Conservation (phyloP, 2,113 vertebrate species). For the Microcebus murinus region DNA sequence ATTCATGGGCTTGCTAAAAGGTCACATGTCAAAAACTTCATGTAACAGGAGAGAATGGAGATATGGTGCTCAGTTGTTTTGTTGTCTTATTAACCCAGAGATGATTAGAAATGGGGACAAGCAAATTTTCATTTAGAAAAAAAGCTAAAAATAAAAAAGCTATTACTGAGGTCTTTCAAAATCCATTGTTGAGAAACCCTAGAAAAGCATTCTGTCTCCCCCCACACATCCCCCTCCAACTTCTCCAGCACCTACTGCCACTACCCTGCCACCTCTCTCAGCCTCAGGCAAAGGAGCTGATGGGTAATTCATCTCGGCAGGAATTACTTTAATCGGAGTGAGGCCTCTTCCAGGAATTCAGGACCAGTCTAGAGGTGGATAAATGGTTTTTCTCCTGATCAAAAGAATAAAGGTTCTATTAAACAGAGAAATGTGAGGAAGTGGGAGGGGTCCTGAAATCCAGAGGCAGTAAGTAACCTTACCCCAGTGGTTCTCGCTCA, state of each 20-base stretch:
- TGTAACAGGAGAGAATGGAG: conserved; percentile 53
- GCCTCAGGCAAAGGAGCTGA: not conserved
- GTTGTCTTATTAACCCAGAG: not conserved
- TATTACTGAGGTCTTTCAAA: not conserved
- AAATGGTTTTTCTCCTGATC: not conserved
- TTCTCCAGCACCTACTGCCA: not conserved
- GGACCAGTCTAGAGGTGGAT: not conserved
- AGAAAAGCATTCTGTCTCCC: not conserved
- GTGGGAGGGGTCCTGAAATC: not conserved
- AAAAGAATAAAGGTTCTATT: not conserved
- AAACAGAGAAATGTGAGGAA: not conserved
- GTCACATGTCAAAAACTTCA: conserved; percentile 58
- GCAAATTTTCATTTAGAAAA: conserved; percentile 2
- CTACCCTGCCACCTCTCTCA: not conserved
- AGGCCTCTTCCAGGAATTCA: not conserved
- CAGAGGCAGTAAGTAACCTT: not conserved
- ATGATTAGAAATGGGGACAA: not conserved
- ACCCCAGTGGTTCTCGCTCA: not conserved
- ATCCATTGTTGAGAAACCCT: not conserved
- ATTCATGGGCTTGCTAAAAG: conserved; percentile 68
- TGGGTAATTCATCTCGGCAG: not conserved
- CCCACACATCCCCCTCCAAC: not conserved
- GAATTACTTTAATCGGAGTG: not conserved
- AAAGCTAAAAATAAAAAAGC: not conserved
- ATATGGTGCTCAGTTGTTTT: not conserved